Percentiles rank a stretch among this genome's conserved stretches.
phyloP scores from a whole-genome alignment of 2,797 vertebrate genomes.

The Momotus momota region DNA sequence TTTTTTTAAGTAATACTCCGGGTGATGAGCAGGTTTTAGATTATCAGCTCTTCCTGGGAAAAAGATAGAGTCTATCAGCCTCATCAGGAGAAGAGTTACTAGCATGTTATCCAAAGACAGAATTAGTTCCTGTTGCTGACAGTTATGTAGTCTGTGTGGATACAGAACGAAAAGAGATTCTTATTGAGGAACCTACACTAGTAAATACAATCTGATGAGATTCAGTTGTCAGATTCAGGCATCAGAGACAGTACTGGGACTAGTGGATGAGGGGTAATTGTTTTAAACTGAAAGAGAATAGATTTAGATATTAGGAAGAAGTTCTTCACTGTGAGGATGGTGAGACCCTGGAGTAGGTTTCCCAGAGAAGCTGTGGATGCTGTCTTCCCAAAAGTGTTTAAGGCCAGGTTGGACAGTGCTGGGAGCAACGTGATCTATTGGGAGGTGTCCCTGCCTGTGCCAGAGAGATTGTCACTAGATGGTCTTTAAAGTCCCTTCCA shows the following conservation, averaged over 20 bases:
- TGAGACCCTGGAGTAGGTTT: not conserved
- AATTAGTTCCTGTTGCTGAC: not conserved
- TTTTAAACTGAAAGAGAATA: not conserved
- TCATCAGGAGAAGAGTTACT: not conserved
- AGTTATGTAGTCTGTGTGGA: not conserved
- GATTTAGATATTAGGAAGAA: not conserved
- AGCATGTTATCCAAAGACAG: not conserved
- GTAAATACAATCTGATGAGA: not conserved
- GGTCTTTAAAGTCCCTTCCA: not conserved
- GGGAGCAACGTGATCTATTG: not conserved
- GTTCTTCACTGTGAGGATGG: not conserved
- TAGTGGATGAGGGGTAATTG: not conserved
- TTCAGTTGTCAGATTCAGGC: not conserved
- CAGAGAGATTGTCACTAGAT: not conserved
- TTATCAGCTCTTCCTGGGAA: not conserved
- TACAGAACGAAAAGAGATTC: not conserved
- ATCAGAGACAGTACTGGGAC: too few species aligned
- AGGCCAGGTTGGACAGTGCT: not conserved
- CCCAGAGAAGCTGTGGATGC: fast-evolving
- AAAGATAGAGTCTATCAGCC: not conserved
- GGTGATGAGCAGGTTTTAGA: not conserved
- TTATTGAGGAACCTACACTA: not conserved
- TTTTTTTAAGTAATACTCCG: not conserved
- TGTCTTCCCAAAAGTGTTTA: not conserved
- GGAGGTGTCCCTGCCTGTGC: not conserved